These are phyloP conservation scores for Sebastes trivittatus DNA, from an alignment of 2,797 vertebrate species.

Conservation along the genomic window DNA sequence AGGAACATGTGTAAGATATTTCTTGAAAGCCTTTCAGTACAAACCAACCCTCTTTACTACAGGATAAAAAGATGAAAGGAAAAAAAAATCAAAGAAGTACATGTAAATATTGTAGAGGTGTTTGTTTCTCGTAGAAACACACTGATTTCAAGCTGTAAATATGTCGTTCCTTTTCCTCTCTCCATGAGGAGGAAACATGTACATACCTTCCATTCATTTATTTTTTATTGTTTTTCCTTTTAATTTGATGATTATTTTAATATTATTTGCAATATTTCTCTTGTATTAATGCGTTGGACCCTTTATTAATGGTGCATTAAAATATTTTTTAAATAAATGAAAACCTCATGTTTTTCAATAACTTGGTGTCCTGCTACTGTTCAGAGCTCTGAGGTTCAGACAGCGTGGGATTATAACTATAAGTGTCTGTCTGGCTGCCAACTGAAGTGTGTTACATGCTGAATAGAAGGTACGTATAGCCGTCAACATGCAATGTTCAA, in stretches of 20 bases:
- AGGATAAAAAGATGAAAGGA: constrained; percentile 70
- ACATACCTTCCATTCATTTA: constrained; percentile 86
- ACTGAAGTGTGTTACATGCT: neutral
- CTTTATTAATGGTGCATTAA: constrained; percentile 93
- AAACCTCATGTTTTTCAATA: neutral
- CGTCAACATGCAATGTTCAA: neutral
- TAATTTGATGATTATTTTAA: constrained; percentile 87
- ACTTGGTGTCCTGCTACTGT: neutral
- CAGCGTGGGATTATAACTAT: neutral
- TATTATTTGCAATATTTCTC: constrained; percentile 91
- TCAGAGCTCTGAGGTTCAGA: neutral
- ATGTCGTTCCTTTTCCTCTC: constrained; percentile 83
- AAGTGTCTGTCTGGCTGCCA: neutral
- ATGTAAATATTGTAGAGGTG: constrained; percentile 89
- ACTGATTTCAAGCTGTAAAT: constrained; percentile 87
- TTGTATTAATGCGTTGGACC: constrained; percentile 90
- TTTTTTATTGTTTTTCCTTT: constrained; percentile 82
- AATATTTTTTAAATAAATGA: constrained; percentile 89
- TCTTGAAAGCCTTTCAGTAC: constrained; percentile 76
- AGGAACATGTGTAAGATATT: constrained; percentile 73
- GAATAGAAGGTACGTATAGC: no score
- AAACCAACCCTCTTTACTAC: constrained; percentile 75
- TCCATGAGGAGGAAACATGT: constrained; percentile 82
- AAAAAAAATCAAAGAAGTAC: constrained; percentile 66
- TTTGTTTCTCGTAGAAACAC: constrained; percentile 91